Conservation (phyloP, 2,113 vertebrate species). For the Fulica atra region DNA sequence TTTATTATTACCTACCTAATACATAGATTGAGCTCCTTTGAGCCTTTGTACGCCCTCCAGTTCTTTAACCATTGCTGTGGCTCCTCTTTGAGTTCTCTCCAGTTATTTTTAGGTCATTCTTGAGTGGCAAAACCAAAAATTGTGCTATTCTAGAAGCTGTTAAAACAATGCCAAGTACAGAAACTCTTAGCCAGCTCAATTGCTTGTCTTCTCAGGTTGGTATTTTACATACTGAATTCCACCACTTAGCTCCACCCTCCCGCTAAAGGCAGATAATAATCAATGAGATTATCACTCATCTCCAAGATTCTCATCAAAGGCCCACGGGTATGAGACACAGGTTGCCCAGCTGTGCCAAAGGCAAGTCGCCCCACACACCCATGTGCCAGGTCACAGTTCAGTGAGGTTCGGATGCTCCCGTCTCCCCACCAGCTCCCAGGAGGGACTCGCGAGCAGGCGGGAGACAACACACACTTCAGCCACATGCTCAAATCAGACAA, state of each 20-base stretch:
- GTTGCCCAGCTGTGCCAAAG: not conserved
- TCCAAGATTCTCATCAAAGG: not conserved
- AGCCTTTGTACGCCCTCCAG: not conserved
- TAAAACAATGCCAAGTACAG: not conserved
- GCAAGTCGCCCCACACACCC: rapidly evolving
- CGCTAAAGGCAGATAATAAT: not conserved
- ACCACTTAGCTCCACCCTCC: not conserved
- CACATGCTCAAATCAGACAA: not conserved
- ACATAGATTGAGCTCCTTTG: not conserved
- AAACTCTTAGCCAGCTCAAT: not conserved
- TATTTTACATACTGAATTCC: not conserved
- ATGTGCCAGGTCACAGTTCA: not conserved
- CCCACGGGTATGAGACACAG: not conserved
- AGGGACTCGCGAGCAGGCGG: not conserved
- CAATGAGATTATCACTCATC: not conserved
- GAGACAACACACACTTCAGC: not conserved
- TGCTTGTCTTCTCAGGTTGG: not conserved
- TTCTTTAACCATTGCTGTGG: not conserved
- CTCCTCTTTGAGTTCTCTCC: not conserved
- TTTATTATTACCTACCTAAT: not conserved
- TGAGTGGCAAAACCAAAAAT: not conserved
- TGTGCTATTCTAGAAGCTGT: not conserved
- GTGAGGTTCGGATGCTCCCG: not conserved
- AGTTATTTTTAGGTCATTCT: not conserved
- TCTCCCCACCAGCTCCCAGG: not conserved